Percentiles rank a stretch among this genome's conserved stretches.
Conservation (phyloP, 2,888 invertebrate genomes). For the Netelia inedita region DNA sequence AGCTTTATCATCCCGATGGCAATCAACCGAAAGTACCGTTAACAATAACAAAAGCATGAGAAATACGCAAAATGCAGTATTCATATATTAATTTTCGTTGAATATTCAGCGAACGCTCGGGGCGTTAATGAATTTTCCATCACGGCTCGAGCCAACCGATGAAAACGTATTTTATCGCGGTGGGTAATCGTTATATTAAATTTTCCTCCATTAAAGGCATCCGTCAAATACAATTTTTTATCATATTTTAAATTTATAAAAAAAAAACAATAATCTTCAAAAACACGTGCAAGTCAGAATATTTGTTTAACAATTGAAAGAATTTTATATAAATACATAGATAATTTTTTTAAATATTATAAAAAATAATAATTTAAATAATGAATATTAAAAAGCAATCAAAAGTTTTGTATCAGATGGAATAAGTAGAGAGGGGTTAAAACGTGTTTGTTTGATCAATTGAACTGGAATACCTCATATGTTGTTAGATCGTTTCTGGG, state of each 20-base stretch:
- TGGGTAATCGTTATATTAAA: neutral
- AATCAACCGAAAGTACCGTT: neutral
- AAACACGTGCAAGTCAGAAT: too few species aligned
- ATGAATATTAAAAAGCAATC: too few species aligned
- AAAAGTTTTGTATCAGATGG: too few species aligned
- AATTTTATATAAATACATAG: too few species aligned
- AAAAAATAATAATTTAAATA: too few species aligned
- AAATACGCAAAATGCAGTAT: neutral
- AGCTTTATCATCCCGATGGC: neutral
- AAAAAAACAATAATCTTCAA: too few species aligned
- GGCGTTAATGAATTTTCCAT: constrained; percentile 23
- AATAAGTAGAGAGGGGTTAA: neutral
- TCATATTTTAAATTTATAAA: too few species aligned
- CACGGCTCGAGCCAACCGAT: neutral
- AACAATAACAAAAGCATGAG: neutral
- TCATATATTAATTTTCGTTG: neutral
- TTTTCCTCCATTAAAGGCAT: neutral
- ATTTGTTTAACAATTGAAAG: too few species aligned
- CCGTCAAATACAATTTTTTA: neutral
- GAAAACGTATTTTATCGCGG: constrained; percentile 10
- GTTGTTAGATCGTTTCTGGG: neutral
- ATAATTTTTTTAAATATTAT: too few species aligned
- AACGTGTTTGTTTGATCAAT: neutral
- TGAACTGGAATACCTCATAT: neutral
- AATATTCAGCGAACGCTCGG: constrained; percentile 20